Conservation (phyloP, 1,140 invertebrate species). For the Aphidius gifuensis region DNA sequence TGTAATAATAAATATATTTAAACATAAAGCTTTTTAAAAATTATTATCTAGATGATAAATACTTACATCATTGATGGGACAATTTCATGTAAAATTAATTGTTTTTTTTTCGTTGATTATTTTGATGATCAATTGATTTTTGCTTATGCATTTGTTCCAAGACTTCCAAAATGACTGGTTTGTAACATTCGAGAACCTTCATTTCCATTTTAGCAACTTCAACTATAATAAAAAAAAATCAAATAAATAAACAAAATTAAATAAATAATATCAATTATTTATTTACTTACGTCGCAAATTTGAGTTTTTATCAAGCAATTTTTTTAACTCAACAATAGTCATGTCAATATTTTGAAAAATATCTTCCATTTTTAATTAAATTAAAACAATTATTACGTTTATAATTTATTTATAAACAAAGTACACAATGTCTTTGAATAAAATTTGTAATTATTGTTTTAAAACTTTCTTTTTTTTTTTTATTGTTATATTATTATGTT, state of each 20-base stretch:
- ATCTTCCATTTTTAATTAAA: neutral
- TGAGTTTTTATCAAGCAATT: neutral
- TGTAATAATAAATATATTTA: no score
- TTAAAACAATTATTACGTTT: neutral
- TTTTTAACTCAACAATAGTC: neutral
- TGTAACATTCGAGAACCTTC: neutral
- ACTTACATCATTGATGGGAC: no score
- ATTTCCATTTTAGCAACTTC: neutral
- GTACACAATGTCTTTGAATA: neutral
- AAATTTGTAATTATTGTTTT: neutral
- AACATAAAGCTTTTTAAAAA: no score
- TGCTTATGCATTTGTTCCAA: neutral
- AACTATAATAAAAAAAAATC: neutral
- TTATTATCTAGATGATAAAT: no score
- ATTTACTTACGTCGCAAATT: neutral
- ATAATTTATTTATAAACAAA: neutral
- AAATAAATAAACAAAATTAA: neutral
- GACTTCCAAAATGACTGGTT: neutral
- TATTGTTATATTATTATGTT: no score
- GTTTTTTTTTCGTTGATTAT: no score
- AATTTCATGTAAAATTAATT: no score
- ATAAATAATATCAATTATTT: no score
- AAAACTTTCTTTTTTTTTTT: no score
- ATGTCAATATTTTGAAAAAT: neutral
- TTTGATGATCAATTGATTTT: no score